Evolutionary conservation across 2,113 vertebrate genomes (phyloP).

Genomic region (Paramormyrops kingsleyae): DNA sequence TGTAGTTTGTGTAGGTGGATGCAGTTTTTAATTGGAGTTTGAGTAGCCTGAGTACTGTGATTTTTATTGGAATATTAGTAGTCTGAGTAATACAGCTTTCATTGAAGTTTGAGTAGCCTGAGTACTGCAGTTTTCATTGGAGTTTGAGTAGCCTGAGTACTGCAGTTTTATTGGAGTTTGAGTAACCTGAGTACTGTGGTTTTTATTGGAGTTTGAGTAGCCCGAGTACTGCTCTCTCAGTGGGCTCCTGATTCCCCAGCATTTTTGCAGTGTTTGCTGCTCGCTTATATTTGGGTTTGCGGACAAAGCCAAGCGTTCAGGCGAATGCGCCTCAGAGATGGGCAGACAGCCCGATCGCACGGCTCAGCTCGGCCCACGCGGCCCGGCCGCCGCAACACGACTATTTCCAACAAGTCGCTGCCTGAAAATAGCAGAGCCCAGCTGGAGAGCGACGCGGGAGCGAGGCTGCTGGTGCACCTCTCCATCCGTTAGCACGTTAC

Average conservation of each 20-base stretch:
- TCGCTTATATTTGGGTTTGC: background rate
- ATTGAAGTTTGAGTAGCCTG: background rate
- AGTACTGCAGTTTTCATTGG: background rate
- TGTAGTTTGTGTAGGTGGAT: background rate
- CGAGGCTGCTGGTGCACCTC: background rate
- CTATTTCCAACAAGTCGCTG: background rate
- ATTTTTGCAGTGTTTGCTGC: background rate
- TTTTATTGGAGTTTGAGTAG: background rate
- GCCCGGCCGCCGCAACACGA: background rate
- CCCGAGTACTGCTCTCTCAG: background rate
- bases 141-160: background rate
- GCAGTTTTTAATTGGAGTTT: background rate
- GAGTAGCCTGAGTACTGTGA: background rate
- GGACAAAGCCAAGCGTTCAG: background rate
- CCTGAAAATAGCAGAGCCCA: background rate
- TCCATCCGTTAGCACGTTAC: background rate
- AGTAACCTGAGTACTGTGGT: background rate
- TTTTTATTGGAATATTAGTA: background rate
- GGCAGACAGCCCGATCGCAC: background rate
- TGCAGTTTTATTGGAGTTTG: background rate
- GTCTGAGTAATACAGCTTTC: background rate
- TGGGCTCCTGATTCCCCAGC: background rate
- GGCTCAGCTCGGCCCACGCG: background rate
- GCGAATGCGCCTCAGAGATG: background rate
- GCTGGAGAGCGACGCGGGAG: conserved; percentile 41